Evolutionary conservation across 2,888 invertebrate species (phyloP), one percentile per base, ranked within the genome.

Genomic region (Drosophila ezoana): DNA sequence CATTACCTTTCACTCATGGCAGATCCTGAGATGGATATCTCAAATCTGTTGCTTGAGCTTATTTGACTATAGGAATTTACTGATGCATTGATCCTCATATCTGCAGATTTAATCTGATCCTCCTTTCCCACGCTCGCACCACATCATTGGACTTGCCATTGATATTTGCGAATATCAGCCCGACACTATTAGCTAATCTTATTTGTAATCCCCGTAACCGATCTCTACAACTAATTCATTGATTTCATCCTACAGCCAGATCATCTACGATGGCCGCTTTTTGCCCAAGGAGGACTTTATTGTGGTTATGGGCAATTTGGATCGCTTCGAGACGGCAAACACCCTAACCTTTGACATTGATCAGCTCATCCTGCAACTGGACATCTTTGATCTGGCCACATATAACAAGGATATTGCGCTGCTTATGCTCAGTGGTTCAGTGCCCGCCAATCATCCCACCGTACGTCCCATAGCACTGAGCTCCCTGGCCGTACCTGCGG

Each of bases 241-340:
- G 8, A 8, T 11, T 18, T 9, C 3, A 1, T 13, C 18, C 48
- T 61, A 10, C 23, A 86, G 90, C 20, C 77, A 76, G 37, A 0
- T 8, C 0, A 74, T 76, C 6, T 79, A 79, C 32, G 61, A 89
- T 45, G 90, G 87, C 16, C 67, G 72, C 0, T 90, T 83, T 37
- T 1, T 75, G 37, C 54, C 71, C 33, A 81, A 79, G 32, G 63
- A 81, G n/a, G 58, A 75, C 11, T 82, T 90, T 48, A 86, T 89
- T 13, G 85, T 89, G 13, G 92, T 91, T 1, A 83, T 92, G 91
- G 92, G 92, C 28, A 92, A 88, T 37, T 38, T 92, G 33, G 81
- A 92, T 75, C 90, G 92, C 9, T 91, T 81, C 48, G 68, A 87
- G 3, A 14, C 18, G 1, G 73, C 72, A 33, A 76, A 91, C 40